phyloP scores from a whole-genome alignment of 2,888 invertebrate species.

The Laothoe populi region DNA sequence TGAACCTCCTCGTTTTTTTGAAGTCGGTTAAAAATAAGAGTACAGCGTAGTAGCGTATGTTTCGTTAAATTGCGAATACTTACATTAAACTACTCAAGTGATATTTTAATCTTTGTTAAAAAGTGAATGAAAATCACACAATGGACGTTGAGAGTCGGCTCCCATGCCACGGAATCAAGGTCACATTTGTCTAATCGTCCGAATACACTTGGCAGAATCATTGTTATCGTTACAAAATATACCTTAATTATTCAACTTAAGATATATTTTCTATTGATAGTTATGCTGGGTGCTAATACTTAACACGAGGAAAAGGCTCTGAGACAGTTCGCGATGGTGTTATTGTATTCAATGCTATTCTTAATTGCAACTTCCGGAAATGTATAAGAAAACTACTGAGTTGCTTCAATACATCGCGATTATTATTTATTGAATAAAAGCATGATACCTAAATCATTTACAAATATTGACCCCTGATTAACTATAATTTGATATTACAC shows the following conservation, averaged over 20 bases:
- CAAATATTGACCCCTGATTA: too few species aligned
- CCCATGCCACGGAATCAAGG: slow-evolving; percentile 74
- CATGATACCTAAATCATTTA: too few species aligned
- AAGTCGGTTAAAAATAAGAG: too few species aligned
- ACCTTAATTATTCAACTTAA: not conserved
- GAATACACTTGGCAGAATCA: slow-evolving; percentile 56
- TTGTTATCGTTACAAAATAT: not conserved
- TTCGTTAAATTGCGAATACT: too few species aligned
- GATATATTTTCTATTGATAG: not conserved
- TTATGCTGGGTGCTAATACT: not conserved
- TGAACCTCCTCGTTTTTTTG: too few species aligned
- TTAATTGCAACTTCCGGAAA: slow-evolving; percentile 77
- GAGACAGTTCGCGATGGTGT: slow-evolving; percentile 70
- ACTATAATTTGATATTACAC: too few species aligned
- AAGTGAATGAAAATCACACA: slow-evolving; percentile 74
- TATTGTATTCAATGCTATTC: slow-evolving; percentile 76
- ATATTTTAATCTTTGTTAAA: slow-evolving; percentile 53
- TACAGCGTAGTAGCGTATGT: too few species aligned
- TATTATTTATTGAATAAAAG: too few species aligned
- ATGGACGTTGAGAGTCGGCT: slow-evolving; percentile 69
- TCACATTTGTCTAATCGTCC: slow-evolving; percentile 75
- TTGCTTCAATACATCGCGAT: slow-evolving; percentile 22
- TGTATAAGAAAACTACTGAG: slow-evolving; percentile 50
- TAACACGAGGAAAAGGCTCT: slow-evolving; percentile 53
- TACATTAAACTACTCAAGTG: not conserved